A percentile compares a stretch with the other conserved stretches of the same genome.
Conservation (phyloP, 2,888 invertebrate species). For the Sesia apiformis region DNA sequence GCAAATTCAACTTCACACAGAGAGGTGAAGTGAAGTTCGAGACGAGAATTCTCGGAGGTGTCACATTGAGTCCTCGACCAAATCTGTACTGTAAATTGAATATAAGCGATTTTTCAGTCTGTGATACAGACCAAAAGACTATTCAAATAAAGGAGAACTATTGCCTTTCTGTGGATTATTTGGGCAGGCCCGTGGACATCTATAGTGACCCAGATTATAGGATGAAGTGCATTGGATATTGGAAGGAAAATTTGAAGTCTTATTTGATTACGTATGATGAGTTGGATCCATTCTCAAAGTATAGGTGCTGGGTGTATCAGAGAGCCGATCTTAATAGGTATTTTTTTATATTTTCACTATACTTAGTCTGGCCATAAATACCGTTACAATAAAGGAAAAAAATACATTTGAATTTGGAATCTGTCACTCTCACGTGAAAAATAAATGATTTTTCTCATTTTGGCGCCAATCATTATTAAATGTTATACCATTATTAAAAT, state of each 20-base stretch:
- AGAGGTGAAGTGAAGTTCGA: conserved; percentile 91
- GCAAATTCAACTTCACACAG: conserved; percentile 96
- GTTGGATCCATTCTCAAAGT: conserved; percentile 95
- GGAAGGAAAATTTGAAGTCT: conserved; percentile 98
- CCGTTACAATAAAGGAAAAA: too few species aligned
- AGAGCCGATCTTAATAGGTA: conserved; percentile 92
- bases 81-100: conserved; percentile 94
- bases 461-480: too few species aligned
- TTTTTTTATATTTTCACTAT: conserved; percentile 77
- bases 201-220: conserved; percentile 97
- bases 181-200: conserved; percentile 95
- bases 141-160: conserved; percentile 96
- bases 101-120: conserved; percentile 96
- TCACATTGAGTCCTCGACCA: conserved; percentile 94
- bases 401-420: too few species aligned
- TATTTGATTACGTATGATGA: conserved; percentile 97
- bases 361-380: too few species aligned
- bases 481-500: too few species aligned
- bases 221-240: conserved; percentile 97
- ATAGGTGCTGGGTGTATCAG: conserved; percentile 98
- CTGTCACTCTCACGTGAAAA: too few species aligned
- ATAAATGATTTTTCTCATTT: too few species aligned
- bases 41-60: conserved; percentile 96
- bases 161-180: conserved; percentile 96
- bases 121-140: conserved; percentile 95